Evolutionary conservation across 2,113 vertebrate species (phyloP), one percentile per base, ranked within the genome.

Genomic region (Maccullochella peelii): DNA sequence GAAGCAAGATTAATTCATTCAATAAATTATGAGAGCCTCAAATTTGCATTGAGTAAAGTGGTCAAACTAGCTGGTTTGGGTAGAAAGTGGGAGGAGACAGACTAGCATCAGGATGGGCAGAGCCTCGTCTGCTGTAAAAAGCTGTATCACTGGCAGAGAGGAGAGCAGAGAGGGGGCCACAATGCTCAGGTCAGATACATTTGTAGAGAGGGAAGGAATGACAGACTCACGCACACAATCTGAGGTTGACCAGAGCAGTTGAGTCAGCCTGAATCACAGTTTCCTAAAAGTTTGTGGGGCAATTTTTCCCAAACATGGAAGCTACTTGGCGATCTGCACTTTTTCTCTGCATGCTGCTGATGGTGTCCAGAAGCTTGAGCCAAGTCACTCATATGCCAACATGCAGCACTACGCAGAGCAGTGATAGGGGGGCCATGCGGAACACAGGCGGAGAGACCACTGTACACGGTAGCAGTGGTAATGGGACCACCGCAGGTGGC

Each of bases 71-170:
- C 87, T 82, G 77, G 82, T 85, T 90, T 61, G 73, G 88, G 83
- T 91, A 9, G 6, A 50, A n/a, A 66, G 79, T 84, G 89, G 93
- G 94, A 82, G 92, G 93, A 78, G 90, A 20, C 65, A 59, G 54
- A 16, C 20, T 0, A 72, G 83, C 79, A 89, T 85, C 86, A 86
- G 33, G 74, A 89, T 90, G 91, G 94, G 91, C 86, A 57, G 91
- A 80, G 77, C 84, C 47, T 93, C 88, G 90, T 77, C 86, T 91
- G 79, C 59, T 27, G n/a, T 83, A 54, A 85, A 89, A 89, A 81
- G 58, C 30, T 83, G 80, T 54, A 77, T 85, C 80, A 63, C 78
- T 12, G 33, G 1, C 66, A 65, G 63, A 70, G 70, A 42, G 74
- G 67, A 73, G 72, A 62, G 58, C 52, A 85, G 40, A 79, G 57